phyloP scores from a whole-genome alignment of 2,797 vertebrate species.

The Scolopax rusticola region DNA sequence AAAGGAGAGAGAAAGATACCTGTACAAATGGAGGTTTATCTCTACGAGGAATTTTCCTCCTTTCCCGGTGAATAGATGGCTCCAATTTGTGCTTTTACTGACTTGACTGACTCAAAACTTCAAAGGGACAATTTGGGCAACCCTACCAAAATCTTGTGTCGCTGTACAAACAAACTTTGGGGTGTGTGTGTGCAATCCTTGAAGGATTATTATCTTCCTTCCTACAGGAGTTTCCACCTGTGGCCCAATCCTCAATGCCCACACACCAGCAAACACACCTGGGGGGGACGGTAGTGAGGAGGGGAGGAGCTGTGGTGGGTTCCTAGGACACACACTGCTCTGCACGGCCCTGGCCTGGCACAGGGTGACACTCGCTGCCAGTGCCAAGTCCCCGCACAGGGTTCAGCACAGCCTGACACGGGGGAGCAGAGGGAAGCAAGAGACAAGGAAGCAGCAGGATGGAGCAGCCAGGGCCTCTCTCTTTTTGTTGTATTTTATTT shows the following conservation, averaged over 20 bases:
- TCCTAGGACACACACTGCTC: accelerated
- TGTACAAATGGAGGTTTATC: accelerated
- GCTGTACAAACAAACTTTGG: background rate
- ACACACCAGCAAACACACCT: accelerated
- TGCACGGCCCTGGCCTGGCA: no score
- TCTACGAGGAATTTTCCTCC: background rate
- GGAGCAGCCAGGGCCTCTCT: background rate
- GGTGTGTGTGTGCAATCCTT: background rate
- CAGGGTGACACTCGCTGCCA: background rate
- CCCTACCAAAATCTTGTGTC: no score
- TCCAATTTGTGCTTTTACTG: background rate
- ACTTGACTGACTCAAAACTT: background rate
- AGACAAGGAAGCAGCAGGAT: background rate
- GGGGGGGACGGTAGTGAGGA: background rate
- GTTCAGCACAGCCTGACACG: accelerated
- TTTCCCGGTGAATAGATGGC: background rate
- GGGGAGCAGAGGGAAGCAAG: background rate
- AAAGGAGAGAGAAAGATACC: accelerated
- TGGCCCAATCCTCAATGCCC: background rate
- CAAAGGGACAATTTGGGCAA: background rate
- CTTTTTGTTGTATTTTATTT: background rate
- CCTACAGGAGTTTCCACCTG: background rate
- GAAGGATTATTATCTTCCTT: background rate
- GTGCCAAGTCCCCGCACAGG: background rate
- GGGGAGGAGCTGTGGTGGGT: accelerated